phyloP scores from a whole-genome alignment of 1,140 invertebrate genomes.

The Pollicipes pollicipes region DNA sequence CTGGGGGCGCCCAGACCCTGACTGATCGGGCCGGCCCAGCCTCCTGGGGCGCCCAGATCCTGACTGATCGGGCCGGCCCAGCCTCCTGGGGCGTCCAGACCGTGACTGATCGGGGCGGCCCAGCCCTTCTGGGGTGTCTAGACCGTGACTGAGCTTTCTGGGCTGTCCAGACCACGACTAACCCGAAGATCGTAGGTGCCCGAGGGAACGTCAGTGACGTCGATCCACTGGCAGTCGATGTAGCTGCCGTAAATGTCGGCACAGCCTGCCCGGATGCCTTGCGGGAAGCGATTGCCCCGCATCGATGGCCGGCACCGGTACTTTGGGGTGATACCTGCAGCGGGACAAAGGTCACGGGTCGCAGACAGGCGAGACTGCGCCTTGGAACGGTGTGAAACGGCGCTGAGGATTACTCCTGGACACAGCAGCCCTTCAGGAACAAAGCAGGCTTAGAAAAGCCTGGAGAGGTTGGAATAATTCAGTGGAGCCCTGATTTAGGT shows the following conservation, averaged over 20 bases:
- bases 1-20: too few relatives aligned
- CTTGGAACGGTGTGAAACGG: too few relatives aligned
- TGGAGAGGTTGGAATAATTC: too few relatives aligned
- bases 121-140: too few relatives aligned
- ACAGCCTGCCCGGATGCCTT: slow-evolving; percentile 86
- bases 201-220: slow-evolving; percentile 72
- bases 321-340: background rate
- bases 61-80: too few relatives aligned
- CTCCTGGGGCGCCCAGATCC: too few relatives aligned
- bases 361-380: slow-evolving; percentile 26
- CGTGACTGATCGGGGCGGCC: background rate
- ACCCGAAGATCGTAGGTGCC: slow-evolving; percentile 47
- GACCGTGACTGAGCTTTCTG: background rate
- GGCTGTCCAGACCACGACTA: background rate
- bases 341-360: background rate
- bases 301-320: background rate
- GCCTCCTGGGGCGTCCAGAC: too few relatives aligned
- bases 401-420: too few relatives aligned
- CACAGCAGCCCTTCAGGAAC: too few relatives aligned
- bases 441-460: too few relatives aligned
- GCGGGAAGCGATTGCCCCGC: slow-evolving; percentile 23
- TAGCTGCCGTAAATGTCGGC: slow-evolving; percentile 84
- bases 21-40: too few relatives aligned
- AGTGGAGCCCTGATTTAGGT: too few relatives aligned
- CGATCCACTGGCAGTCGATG: slow-evolving; percentile 95